These are phyloP conservation scores for Clivina fossor DNA, from an alignment of 2,888 invertebrate genomes.

Conservation along the genomic window DNA sequence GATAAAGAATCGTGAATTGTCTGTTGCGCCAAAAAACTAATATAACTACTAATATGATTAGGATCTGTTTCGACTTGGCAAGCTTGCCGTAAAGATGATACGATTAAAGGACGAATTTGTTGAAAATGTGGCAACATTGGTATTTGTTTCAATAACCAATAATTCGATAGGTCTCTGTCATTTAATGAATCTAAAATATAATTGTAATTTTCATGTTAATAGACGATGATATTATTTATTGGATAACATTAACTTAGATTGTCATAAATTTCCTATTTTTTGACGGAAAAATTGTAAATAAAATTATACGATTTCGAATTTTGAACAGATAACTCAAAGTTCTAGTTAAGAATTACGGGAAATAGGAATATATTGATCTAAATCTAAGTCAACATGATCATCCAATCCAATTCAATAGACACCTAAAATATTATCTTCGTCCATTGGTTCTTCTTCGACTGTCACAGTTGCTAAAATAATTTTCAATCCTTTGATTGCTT, in stretches of 20 bases:
- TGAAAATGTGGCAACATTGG: slow-evolving; percentile 53
- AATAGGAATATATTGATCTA: no score
- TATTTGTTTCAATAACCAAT: slow-evolving; percentile 54
- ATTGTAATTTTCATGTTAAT: no score
- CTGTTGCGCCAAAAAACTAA: slow-evolving; percentile 79
- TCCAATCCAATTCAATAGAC: no score
- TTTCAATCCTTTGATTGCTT: slow-evolving; percentile 65
- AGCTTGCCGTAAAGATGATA: slow-evolving; percentile 74
- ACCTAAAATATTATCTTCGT: slow-evolving; percentile 9
- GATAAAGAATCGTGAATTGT: slow-evolving; percentile 66
- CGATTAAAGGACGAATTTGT: slow-evolving; percentile 36
- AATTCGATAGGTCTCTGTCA: slow-evolving; percentile 5
- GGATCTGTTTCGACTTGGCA: slow-evolving; percentile 91
- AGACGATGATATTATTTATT: no score
- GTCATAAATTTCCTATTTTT: no score
- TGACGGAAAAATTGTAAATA: no score
- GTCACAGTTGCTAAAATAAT: slow-evolving; percentile 47
- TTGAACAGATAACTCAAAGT: no score
- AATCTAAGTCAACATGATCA: no score
- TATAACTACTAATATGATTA: slow-evolving; percentile 77
- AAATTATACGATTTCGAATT: no score
- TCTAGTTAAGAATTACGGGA: no score
- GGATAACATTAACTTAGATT: no score
- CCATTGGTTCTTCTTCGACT: slow-evolving; percentile 52
- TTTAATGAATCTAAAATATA: slow-evolving; percentile 1